Base-by-base conservation (phyloP, 2,888 invertebrate species). In the Erebia epiphron region DNA sequence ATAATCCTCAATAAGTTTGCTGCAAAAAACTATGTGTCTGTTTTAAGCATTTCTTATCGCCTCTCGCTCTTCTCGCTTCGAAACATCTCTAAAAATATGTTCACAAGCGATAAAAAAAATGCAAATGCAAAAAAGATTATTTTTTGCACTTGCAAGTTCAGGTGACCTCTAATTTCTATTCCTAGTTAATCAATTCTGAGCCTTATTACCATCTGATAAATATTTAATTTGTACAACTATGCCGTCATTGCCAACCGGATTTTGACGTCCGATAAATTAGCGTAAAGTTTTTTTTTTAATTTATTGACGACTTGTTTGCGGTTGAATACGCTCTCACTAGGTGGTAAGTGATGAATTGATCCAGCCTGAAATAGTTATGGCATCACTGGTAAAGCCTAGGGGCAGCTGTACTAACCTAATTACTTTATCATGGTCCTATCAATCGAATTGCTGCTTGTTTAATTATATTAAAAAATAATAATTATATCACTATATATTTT, bases 131-230 rank as follows among this genome's bases (percentile, higher is more conserved):
- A n/a, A n/a, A n/a, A n/a, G n/a, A n/a, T n/a, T n/a, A n/a, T n/a
- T 58, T 58, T 58, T 14, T 35, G 57, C 26, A 58, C 35, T 58
- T 58, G 35, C 57, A 35, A 58, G 35, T 58, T 58, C 26, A 35
- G 14, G 18, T 35, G 26, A 26, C 57, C 57, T 58, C 26, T 35
- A 35, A 35, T 58, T 58, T 58, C n/a, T 35, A 35, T 58, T 58
- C 14, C 57, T 4, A 58, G 9, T 58, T 35, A 58, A 58, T 58
- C 26, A n/a, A 58, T 35, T 58, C 57, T 35, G 26, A 8, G 57
- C 14, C n/a, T 14, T 58, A 58, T 58, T 35, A 58, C 35, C 35
- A 58, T 58, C 14, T 26, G 1, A 58, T 58, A 58, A 58, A 26
- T 58, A 58, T 35, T 58, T 35, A 4, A 58, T 58, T 58, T n/a